These are phyloP conservation scores for Stichopus horrens DNA, from an alignment of 53 echinoderm and acorn worm species.

Conservation along the genomic window DNA sequence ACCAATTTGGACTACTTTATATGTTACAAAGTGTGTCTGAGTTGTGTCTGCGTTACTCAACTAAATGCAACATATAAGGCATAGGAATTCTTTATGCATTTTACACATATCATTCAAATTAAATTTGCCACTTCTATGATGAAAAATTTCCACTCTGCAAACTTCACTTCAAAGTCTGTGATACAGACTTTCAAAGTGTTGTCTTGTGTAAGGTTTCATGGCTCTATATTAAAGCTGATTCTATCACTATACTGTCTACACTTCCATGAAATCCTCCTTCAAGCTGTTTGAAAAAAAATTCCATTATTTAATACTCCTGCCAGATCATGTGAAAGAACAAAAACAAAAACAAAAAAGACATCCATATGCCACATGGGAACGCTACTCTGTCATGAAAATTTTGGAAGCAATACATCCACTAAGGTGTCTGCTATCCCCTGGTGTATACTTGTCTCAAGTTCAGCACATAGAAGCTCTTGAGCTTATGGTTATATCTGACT, in stretches of 20 bases:
- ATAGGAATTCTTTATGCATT: no score
- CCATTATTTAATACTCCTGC: background rate
- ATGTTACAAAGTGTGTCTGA: no score
- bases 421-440: conserved; percentile 1
- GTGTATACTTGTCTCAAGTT: conserved; percentile 7
- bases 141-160: background rate
- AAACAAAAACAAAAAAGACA: background rate
- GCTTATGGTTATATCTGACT: background rate
- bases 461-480: background rate
- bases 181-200: background rate
- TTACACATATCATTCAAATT: no score
- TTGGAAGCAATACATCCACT: conserved; percentile 10
- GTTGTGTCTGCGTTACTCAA: no score
- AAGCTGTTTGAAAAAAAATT: background rate
- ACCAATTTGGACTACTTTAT: no score
- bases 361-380: background rate
- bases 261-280: background rate
- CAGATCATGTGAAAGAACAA: conserved; percentile 3
- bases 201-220: background rate
- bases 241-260: background rate
- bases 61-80: no score
- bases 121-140: no score
- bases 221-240: background rate
- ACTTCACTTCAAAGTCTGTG: background rate
- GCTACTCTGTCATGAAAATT: conserved; percentile 1